Percentiles rank a stretch among this genome's conserved stretches.
Evolutionary conservation across 2,113 vertebrate species (phyloP).

Genomic region (Guaruba guarouba): DNA sequence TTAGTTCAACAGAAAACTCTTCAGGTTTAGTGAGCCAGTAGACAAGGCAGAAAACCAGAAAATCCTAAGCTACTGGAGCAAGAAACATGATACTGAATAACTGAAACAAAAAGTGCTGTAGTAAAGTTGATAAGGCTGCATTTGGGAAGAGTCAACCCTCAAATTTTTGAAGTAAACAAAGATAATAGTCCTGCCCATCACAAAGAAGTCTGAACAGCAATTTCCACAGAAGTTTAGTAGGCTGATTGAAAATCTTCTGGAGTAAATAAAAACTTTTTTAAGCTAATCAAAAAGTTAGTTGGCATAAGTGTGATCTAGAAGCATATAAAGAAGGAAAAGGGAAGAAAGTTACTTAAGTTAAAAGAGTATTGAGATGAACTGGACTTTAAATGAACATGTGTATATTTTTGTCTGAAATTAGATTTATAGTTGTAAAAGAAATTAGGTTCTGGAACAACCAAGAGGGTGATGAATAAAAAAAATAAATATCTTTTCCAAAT

Average conservation of each 20-base stretch:
- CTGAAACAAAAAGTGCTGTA: not conserved
- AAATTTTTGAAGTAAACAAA: not conserved
- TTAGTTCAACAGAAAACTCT: not conserved
- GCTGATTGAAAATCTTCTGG: not conserved
- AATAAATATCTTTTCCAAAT: not conserved
- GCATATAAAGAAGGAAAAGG: not conserved
- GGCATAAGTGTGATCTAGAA: not conserved
- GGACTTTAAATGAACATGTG: not conserved
- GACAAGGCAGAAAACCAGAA: not conserved
- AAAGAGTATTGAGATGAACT: not conserved
- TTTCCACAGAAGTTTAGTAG: not conserved
- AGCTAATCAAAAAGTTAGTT: not conserved
- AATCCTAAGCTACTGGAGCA: not conserved
- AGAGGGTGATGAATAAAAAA: not conserved
- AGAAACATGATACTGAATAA: not conserved
- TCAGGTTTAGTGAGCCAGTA: not conserved
- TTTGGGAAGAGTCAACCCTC: not conserved
- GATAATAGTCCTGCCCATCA: not conserved
- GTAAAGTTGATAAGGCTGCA: not conserved
- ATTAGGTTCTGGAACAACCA: not conserved
- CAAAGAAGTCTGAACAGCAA: not conserved
- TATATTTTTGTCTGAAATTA: not conserved
- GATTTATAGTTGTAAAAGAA: not conserved
- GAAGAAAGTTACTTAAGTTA: not conserved
- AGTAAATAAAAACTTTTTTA: not conserved